A percentile compares a stretch with the other conserved stretches of the same genome.
Conservation (phyloP, 2,888 invertebrate genomes). For the Emmelina monodactyla region DNA sequence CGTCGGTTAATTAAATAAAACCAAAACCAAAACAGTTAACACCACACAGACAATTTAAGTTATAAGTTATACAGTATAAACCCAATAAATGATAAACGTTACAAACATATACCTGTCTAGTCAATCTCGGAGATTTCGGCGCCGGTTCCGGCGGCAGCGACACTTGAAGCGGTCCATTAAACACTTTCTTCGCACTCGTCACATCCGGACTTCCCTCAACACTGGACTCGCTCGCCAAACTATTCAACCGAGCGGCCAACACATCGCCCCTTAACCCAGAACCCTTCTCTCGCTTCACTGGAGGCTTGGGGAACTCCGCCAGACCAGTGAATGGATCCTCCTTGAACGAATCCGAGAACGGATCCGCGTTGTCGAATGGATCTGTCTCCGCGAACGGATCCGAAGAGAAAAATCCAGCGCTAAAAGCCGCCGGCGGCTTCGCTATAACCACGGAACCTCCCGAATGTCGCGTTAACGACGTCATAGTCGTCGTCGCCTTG, state of each 20-base stretch:
- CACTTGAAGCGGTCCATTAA: conserved; percentile 74
- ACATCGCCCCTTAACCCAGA: conserved; percentile 26
- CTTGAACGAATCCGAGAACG: conserved; percentile 68
- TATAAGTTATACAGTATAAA: no score
- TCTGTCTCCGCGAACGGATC: conserved; percentile 75
- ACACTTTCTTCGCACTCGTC: conserved; percentile 43
- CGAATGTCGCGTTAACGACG: conserved; percentile 53
- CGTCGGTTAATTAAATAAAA: no score
- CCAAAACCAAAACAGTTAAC: no score
- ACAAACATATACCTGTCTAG: conserved; percentile 35
- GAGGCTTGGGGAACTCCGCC: conserved; percentile 44
- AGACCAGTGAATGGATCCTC: conserved; percentile 68
- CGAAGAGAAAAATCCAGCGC: conserved; percentile 46
- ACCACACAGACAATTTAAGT: no score
- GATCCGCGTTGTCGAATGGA: conserved; percentile 76
- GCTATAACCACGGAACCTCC: conserved; percentile 57
- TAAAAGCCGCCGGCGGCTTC: conserved; percentile 29
- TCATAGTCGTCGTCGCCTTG: conserved; percentile 53
- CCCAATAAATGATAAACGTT: no score
- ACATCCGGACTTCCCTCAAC: conserved; percentile 18
- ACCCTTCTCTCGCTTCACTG: conserved; percentile 31
- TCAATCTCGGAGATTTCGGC: conserved; percentile 47
- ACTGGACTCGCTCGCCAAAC: conserved; percentile 20
- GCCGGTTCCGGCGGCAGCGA: conserved; percentile 70
- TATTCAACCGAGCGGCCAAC: conserved; percentile 23